Base-by-base conservation (phyloP, 1,140 invertebrate species). In the Ceratosolen solmsi region DNA sequence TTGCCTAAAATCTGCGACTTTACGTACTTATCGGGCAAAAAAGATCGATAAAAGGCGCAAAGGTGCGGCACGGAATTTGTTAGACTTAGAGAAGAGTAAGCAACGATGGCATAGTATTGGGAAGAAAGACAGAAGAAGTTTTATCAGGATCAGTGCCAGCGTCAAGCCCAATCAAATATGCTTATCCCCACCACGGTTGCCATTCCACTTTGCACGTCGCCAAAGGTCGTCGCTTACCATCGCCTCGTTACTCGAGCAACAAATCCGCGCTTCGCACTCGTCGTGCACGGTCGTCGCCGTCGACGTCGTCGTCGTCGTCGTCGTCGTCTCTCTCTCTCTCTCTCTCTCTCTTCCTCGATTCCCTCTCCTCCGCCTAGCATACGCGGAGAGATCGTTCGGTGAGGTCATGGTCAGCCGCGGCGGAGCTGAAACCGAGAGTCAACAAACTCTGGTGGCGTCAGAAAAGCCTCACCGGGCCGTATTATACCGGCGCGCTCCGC, bases 371-470 rank as follows among this genome's bases (percentile, higher is more conserved):
- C n/a, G n/a, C 54, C 22, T n/a, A 22, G 60, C 33, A n/a, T 30
- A 77, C 38, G 20, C 38, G 27, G 1, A 27, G 30, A 73, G 74
- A 76, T 78, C 49, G 77, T 71, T 70, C 13, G 71, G 41, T 49
- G 88, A 91, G 90, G 90, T 91, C 90, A 90, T 90, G 90, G 90
- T 91, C 90, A 91, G 89, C 86, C 87, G 88, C 22, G 79, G 80
- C 87, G 87, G 20, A 17, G 88, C 87, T 90, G 89, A 91, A 91
- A 91, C 89, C 83, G 89, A 91, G 90, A 91, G 90, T 91, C 90
- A 91, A 91, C 88, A 91, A 91, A 91, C 90, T 91, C 89, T 87
- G 1, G 58, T 60, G 41, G 41, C 25, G 25, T 56, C 54, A 56
- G n/a, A 56, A 56, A 56, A 56, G n/a, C 15, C 49, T 15, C 49